Evolutionary conservation across 2,797 vertebrate genomes (phyloP), one percentile per base, ranked within the genome.

Genomic region (Cephalopachus bancanus): DNA sequence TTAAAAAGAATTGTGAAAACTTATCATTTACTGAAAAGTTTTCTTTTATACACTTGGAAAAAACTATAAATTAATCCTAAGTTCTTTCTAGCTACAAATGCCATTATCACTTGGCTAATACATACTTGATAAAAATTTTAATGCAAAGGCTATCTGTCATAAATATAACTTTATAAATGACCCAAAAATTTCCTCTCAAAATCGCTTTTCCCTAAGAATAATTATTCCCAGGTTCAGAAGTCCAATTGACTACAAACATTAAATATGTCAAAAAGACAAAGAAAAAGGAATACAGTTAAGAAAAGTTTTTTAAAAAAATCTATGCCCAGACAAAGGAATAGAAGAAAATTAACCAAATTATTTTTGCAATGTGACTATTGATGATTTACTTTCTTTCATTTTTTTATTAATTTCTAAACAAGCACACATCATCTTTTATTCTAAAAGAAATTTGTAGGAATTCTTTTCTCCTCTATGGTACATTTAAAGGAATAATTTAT

Each of bases 321-420:
- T 37, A 19, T 64, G 22, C 12, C 16, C 5, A 17, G n/a, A 84
- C 26, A 93, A 91, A 95, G 96, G 57, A 33, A 17, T 53, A 28
- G 20, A 81, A 95, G 74, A 60, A 93, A 92, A 86, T 53, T 84
- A 90, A 92, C 0, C 24, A 79, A 85, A 96, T 89, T 60, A 91
- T 74, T 94, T 86, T 84, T 51, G 19, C 86, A 30, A 33, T 91
- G 3, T 88, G 67, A 78, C 4, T 72, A 65, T 59, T 3, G 51
- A 88, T 78, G 12, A 93, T n/a, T 93, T 81, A 15, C 26, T 74
- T 64, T 71, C 83, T 89, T 83, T 85, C 3, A 0, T 75, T 71
- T 91, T 44, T 95, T 65, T 75, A 72, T 80, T 93, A 28, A 75
- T 91, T 92, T 94, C 57, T 76, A 92, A 88, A 95, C 10, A 91